phyloP scores from a whole-genome alignment of 2,888 invertebrate species.

The Cosmia trapezina region DNA sequence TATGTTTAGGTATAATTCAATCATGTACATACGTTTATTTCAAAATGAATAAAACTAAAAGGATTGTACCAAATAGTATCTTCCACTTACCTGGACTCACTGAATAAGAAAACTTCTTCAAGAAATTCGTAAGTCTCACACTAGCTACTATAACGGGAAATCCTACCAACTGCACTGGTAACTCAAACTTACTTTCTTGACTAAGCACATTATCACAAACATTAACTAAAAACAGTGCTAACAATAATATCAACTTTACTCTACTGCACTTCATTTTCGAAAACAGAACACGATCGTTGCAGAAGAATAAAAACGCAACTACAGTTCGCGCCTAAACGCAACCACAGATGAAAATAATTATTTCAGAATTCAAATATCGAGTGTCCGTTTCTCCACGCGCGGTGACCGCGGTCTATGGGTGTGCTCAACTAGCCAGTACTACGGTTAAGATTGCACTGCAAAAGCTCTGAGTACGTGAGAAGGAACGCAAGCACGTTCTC shows the following conservation, averaged over 20 bases:
- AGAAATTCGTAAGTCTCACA: slow-evolving; percentile 94
- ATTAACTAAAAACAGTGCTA: slow-evolving; percentile 41
- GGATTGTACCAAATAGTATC: background rate
- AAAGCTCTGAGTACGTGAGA: slow-evolving; percentile 63
- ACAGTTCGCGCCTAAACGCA: slow-evolving; percentile 30
- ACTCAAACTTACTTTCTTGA: slow-evolving; percentile 73
- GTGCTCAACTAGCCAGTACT: slow-evolving; percentile 62
- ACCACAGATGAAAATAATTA: slow-evolving; percentile 33
- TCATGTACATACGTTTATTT: too few relatives aligned
- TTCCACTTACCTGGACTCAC: slow-evolving; percentile 93
- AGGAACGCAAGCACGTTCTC: slow-evolving; percentile 64
- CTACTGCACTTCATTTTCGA: slow-evolving; percentile 58
- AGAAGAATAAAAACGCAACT: background rate
- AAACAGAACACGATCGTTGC: slow-evolving; percentile 5
- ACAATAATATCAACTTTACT: slow-evolving; percentile 25
- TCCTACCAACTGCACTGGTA: slow-evolving; percentile 95
- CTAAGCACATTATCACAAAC: slow-evolving; percentile 47
- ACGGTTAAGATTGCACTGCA: slow-evolving; percentile 65
- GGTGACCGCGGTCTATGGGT: slow-evolving; percentile 54
- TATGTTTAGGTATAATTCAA: too few relatives aligned
- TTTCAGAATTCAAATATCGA: slow-evolving; percentile 56
- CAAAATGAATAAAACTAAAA: background rate
- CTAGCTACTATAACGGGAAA: slow-evolving; percentile 96
- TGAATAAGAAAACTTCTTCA: slow-evolving; percentile 95
- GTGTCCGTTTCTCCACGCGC: slow-evolving; percentile 43